Base-by-base conservation (phyloP, 2,113 vertebrate species). In the Microcebus murinus region DNA sequence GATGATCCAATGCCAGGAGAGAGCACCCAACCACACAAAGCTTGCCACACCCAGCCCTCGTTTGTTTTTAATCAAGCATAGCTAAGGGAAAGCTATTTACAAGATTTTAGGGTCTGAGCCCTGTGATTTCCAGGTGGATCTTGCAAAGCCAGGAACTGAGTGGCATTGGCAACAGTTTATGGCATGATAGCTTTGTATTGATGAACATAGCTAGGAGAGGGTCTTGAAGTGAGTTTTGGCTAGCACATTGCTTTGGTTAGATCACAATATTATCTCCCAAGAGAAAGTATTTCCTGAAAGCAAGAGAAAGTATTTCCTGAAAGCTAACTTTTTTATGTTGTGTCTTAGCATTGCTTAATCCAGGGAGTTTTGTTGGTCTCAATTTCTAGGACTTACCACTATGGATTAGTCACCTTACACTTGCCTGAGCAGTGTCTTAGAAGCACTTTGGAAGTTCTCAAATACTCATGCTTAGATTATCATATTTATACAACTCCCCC, bases 51-150 rank as follows among this genome's bases (percentile, higher is more conserved):
- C 3, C 27, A 27, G 11, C n/a, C 31, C 61, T 82, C 29, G 57
- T 77, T 67, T 68, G 4, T 52, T 87, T 92, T 48, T n/a, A 83
- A 65, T 67, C 50, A 93, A 89, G 87, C 36, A 85, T 89, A 92
- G 31, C 18, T 82, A 90, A 79, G 29, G 21, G 21, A 82, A 20
- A 10, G 6, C 34, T 65, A 61, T 39, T 82, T 77, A 52, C 0
- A 89, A 4, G 36, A 82, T 82, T 87, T 65, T 81, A 87, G 21
- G 52, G 9, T 65, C 61, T 39, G 42, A 93, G 55, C 27, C 87
- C 50, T 77, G 34, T 68, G 48, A 42, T 52, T 94, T 94, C 13
- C 31, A 31, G 14, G 15, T 39, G 45, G 36, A 71, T 59, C 48
- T 93, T 95, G 20, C 12, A 71, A 90, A 79, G 34, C 20, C 36